Evolutionary conservation across 2,888 invertebrate genomes (phyloP), one percentile per base, ranked within the genome.

Genomic region (Pollenia amentaria): DNA sequence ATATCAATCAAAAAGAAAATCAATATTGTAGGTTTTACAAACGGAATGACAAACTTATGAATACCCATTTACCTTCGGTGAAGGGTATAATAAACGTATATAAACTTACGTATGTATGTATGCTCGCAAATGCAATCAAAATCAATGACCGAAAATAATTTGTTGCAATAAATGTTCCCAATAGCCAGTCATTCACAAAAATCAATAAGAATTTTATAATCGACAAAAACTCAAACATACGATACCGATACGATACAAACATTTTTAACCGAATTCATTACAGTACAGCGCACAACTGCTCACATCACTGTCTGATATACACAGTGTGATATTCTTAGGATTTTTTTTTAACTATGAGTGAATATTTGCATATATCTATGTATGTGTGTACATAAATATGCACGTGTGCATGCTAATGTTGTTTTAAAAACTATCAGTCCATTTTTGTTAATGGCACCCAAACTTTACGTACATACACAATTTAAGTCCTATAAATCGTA

Each of bases 121-220:
- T 76, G 77, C 29, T 65, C 57, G 51, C 73, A 82, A 86, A 84
- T 88, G 82, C 82, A 86, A 86, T 88, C 79, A 86, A 83, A 88
- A 84, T 77, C 85, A 84, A 84, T 88, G 88, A 88, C 88, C 88
- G 86, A 84, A 88, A 85, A 84, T 85, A 83, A 85, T 88, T 84
- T 80, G 80, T 78, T 64, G 79, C 87, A 53, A 80, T 78, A 85
- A 85, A 85, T 77, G 87, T 40, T 84, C 67, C 80, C 81, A 78
- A 81, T 73, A 81, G 79, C 76, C 64, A 83, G 65, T 65, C 83
- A 83, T 57, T 80, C 44, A 79, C 69, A 72, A 72, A 85, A 84
- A 85, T 84, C 84, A 85, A 85, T 80, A 76, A 80, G 60, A 65
- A 72, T 65, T 76, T 72, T 80, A 70, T 76, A 65, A 86, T 83